Base-by-base conservation (phyloP, 2,888 invertebrate genomes). In the Syrphus vitripennis region DNA sequence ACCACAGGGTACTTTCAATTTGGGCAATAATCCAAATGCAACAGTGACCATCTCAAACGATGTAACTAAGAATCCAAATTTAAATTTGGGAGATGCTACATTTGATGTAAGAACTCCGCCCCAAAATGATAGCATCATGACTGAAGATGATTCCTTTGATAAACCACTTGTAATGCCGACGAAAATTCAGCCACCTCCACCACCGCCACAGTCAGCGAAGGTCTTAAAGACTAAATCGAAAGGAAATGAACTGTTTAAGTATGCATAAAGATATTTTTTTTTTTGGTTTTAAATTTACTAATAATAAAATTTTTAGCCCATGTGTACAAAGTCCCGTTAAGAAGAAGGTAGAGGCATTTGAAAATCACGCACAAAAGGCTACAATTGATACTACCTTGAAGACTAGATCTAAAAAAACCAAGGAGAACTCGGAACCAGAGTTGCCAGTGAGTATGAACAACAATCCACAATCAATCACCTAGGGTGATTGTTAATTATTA, bases 311-410 rank as follows among this genome's bases (percentile, higher is more conserved):
- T 16, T 93, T 93, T 84, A 95, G 94, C 91, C 94, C 95, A 2
- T 94, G 93, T 80, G 92, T 93, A 6, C 93, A 94, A 81, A 94
- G 94, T 87, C 93, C 95, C 0, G 93, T 95, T 4, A 94, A 94
- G 89, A 94, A 94, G 88, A 93, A 94, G 45, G 94, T 95, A 0
- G 94, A 94, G 88, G 95, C 95, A 0, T 95, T 94, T 87, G 95
- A 95, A 88, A 93, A 93, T 87, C 91, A 89, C 3, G 91, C 91
- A 1, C 88, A 87, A 26, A 88, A 89, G 1, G 88, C 89, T 19
- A 74, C 78, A 6, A 88, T 78, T 2, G 88, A 89, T 5, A 78
- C 86, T 10, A 87, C 89, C 0, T 86, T 77, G 79, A 67, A 88
- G 55, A 86, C 84, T 5, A 90, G 90, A 2, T 78, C 89, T 14